Conservation (phyloP, 1,140 invertebrate genomes). For the Danaus plexippus region DNA sequence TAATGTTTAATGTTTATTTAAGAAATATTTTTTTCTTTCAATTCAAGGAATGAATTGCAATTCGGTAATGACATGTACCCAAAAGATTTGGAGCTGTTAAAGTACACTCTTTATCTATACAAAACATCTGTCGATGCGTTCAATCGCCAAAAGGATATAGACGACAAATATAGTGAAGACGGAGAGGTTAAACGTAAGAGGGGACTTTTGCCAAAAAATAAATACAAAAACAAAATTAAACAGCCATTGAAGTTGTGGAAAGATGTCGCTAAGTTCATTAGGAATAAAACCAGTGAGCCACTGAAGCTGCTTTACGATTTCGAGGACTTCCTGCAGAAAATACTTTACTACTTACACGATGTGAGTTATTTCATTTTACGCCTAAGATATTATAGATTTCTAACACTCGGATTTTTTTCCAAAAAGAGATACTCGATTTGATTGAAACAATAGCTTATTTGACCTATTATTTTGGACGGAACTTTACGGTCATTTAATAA, state of each 20-base stretch:
- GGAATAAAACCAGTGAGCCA: conserved; percentile 14
- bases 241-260: conserved; percentile 18
- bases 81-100: conserved; percentile 36
- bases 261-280: conserved; percentile 17
- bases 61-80: conserved; percentile 24
- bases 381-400: too few relatives aligned
- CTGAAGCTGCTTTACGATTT: conserved; percentile 20
- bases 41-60: conserved; percentile 28
- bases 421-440: too few relatives aligned
- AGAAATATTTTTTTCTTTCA: too few relatives aligned
- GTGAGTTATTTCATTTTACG: conserved; percentile 18
- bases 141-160: conserved; percentile 5
- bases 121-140: conserved; percentile 16
- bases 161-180: conserved; percentile 4
- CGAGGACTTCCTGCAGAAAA: conserved; percentile 25
- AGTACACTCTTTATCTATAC: conserved; percentile 35
- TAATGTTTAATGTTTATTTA: conserved; percentile 3
- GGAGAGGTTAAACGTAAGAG: conserved; percentile 6
- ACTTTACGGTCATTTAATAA: too few relatives aligned
- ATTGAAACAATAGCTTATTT: too few relatives aligned
- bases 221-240: conserved; percentile 16
- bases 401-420: too few relatives aligned
- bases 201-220: conserved; percentile 16
- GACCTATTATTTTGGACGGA: too few relatives aligned
- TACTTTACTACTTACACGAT: conserved; percentile 21